Conservation (phyloP, 2,113 vertebrate species). For the Oncorhynchus tshawytscha region DNA sequence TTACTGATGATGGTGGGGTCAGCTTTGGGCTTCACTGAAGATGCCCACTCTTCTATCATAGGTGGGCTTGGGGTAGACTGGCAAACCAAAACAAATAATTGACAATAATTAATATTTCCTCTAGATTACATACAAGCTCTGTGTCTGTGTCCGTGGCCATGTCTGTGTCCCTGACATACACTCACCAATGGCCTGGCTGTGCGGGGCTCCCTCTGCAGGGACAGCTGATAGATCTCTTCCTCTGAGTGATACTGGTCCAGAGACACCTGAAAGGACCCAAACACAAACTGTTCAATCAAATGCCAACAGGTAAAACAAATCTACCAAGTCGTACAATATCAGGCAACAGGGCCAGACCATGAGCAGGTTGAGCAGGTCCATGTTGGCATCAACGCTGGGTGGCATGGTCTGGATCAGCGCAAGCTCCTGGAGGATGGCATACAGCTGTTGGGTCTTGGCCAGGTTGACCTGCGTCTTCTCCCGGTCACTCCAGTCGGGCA, state of each 20-base stretch:
- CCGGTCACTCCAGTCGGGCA: conserved; percentile 75
- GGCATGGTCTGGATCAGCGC: conserved; percentile 71
- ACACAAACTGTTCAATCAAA: background rate
- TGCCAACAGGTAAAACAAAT: background rate
- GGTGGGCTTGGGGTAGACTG: conserved; percentile 65
- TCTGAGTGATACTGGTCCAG: conserved; percentile 81
- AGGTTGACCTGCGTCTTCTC: conserved; percentile 72
- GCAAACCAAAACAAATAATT: conserved; percentile 25
- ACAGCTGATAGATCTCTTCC: conserved; percentile 81
- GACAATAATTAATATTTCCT: background rate
- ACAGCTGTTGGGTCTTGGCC: conserved; percentile 80
- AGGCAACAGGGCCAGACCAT: conserved; percentile 61
- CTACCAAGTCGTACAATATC: background rate
- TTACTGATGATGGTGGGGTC: conserved; percentile 70
- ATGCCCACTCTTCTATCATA: conserved; percentile 76
- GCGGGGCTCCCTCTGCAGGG: conserved; percentile 76
- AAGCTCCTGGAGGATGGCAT: conserved; percentile 75
- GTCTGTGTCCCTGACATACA: background rate
- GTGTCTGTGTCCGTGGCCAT: background rate
- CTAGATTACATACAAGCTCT: no score
- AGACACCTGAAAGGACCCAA: conserved; percentile 68
- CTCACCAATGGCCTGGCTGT: conserved; percentile 69
- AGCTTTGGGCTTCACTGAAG: conserved; percentile 75
- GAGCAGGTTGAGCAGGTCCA: conserved; percentile 76
- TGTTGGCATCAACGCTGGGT: conserved; percentile 73